Evolutionary conservation across 2,113 vertebrate genomes (phyloP), one percentile per base, ranked within the genome.

Genomic region (Phycodurus eques): DNA sequence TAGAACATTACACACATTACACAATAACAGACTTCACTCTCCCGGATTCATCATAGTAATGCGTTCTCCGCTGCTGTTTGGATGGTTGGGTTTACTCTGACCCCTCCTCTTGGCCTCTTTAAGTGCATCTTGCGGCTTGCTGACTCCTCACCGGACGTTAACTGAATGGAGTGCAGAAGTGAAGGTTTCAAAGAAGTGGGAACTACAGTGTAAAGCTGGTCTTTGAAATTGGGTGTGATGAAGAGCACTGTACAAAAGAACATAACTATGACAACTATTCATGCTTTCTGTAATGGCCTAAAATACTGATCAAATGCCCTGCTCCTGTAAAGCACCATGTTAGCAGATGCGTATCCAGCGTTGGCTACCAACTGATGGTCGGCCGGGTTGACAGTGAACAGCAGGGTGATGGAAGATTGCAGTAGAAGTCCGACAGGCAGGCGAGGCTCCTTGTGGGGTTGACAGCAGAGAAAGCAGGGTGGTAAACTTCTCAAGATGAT

Each of bases 161-260:
- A 54, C 82, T 65, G 14, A 49, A 49, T 79, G 75, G 44, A 77
- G 83, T 70, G 68, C 61, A 77, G 75, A 80, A 74, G 46, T 77
- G 74, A 73, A 70, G 75, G 67, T 77, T 70, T 73, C 49, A 62
- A 72, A 76, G 72, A 67, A 44, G 80, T 84, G 80, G 82, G 80
- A 78, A 78, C 85, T 86, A 80, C 27, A 27, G 27, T 27, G 27
- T 86, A 79, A 75, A 78, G 82, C 77, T 78, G 68, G 31, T 8
- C 59, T 6, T 61, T 35, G 4, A 20, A 62, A 62, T 31, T 31
- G 27, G 12, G 35, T 39, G 61, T 12, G 19, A 11, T 63, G 5
- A 42, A 33, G 10, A 12, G 11, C 10, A 27, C n/a, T 57, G n/a
- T 22, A 3, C 56, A 27, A 11, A 22, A 49, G 47, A 51, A 15